A percentile compares a stretch with the other conserved stretches of the same genome.
Conservation (phyloP, 2,797 vertebrate species). For the Bradypodion ventrale region DNA sequence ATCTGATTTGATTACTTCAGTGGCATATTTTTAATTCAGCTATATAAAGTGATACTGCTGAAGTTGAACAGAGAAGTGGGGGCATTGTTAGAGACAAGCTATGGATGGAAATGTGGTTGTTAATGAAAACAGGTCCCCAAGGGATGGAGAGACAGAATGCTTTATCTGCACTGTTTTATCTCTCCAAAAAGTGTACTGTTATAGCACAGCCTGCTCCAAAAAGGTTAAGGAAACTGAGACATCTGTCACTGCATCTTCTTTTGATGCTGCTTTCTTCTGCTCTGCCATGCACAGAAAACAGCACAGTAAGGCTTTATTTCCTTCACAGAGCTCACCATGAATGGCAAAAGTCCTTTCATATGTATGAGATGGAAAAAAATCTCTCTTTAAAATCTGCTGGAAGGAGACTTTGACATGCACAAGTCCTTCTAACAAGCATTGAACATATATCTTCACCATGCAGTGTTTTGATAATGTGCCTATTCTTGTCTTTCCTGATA, state of each 20-base stretch:
- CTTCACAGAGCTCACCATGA: slow-evolving; percentile 6
- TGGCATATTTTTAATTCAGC: no score
- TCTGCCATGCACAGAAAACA: slow-evolving; percentile 1
- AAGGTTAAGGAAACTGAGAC: slow-evolving; percentile 1
- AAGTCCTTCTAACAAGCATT: slow-evolving; percentile 1
- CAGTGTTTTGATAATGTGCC: slow-evolving; percentile 40
- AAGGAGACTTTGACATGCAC: not conserved
- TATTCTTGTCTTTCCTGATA: not conserved
- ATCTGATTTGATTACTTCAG: no score
- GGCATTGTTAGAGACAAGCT: not conserved
- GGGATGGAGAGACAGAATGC: not conserved
- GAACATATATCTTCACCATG: not conserved
- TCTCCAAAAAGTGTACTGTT: slow-evolving; percentile 8
- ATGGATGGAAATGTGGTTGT: not conserved
- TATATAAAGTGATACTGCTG: no score
- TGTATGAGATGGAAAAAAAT: not conserved
- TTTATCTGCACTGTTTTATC: slow-evolving; percentile 19
- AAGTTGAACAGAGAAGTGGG: no score
- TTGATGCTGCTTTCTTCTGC: slow-evolving; percentile 11
- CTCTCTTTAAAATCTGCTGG: not conserved
- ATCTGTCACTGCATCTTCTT: slow-evolving; percentile 20
- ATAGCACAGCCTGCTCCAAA: not conserved
- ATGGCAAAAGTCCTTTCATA: slow-evolving; percentile 4
- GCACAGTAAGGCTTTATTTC: not conserved
- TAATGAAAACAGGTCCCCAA: not conserved